Percentiles rank a stretch among this genome's conserved stretches.
These are phyloP conservation scores for Chiroxiphia lanceolata DNA, from an alignment of 2,797 vertebrate genomes.

Conservation along the genomic window DNA sequence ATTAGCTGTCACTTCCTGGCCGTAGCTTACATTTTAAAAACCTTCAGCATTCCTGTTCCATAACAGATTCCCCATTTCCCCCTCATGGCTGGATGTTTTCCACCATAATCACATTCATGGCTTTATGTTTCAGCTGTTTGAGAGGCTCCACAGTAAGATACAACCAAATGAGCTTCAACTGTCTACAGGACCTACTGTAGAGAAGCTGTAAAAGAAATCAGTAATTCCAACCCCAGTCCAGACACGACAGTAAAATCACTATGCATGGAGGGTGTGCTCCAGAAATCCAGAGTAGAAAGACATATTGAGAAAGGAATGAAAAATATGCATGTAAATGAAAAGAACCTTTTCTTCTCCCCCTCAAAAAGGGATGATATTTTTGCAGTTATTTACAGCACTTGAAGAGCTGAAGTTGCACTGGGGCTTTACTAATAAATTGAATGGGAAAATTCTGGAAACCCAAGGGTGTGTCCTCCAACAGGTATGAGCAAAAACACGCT, in stretches of 20 bases:
- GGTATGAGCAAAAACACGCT: background rate
- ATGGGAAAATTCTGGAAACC: background rate
- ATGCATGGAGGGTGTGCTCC: background rate
- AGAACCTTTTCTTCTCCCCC: background rate
- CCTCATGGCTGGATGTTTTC: background rate
- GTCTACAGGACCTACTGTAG: background rate
- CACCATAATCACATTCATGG: background rate
- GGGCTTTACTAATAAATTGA: background rate
- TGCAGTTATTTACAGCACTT: background rate
- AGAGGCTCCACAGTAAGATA: constrained; percentile 19
- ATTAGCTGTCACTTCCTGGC: background rate
- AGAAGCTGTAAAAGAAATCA: background rate
- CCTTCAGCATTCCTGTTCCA: background rate
- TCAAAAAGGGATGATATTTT: background rate
- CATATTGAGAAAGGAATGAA: background rate
- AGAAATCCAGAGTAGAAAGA: background rate
- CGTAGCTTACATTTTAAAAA: background rate
- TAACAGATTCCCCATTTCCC: background rate
- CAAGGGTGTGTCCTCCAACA: background rate
- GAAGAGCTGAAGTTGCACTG: background rate
- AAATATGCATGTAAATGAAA: background rate
- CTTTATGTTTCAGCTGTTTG: background rate
- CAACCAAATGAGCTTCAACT: constrained; percentile 37
- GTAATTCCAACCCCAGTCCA: constrained; percentile 3
- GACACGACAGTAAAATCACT: background rate